A percentile compares a stretch with the other conserved stretches of the same genome.
These are phyloP conservation scores for Cassiopea xamachana DNA, from an alignment of 30 jellyfish, hydroid and myxozoan species.

Conservation along the genomic window DNA sequence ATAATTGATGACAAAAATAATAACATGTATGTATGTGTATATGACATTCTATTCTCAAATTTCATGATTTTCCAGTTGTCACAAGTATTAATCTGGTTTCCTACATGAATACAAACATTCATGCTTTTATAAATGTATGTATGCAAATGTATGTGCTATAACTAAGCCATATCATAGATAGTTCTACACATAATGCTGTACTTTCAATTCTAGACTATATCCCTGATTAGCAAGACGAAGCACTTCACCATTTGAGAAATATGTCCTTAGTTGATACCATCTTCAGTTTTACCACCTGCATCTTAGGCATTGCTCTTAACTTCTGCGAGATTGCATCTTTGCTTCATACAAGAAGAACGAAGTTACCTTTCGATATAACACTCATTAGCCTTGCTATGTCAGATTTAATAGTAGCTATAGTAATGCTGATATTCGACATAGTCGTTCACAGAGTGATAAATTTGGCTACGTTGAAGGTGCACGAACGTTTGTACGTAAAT, in stretches of 20 bases:
- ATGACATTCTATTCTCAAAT: too few species aligned
- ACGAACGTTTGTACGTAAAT: too few species aligned
- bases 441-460: too few species aligned
- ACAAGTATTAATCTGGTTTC: too few species aligned
- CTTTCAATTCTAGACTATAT: background rate
- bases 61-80: too few species aligned
- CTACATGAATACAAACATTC: too few species aligned
- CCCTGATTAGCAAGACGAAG: background rate
- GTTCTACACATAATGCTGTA: background rate
- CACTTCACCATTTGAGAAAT: background rate
- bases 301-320: background rate
- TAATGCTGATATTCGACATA: background rate
- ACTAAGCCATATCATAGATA: background rate
- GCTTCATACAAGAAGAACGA: background rate
- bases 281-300: background rate
- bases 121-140: background rate
- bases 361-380: background rate
- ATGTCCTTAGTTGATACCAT: background rate
- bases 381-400: conserved; percentile 1
- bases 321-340: background rate
- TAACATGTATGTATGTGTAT: too few species aligned
- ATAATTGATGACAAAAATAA: too few species aligned
- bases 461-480: too few species aligned
- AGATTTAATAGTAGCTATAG: background rate
- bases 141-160: background rate